Evolutionary conservation across 1,140 invertebrate genomes (phyloP), one percentile per base, ranked within the genome.

Genomic region (Caenorhabditis tropicalis): DNA sequence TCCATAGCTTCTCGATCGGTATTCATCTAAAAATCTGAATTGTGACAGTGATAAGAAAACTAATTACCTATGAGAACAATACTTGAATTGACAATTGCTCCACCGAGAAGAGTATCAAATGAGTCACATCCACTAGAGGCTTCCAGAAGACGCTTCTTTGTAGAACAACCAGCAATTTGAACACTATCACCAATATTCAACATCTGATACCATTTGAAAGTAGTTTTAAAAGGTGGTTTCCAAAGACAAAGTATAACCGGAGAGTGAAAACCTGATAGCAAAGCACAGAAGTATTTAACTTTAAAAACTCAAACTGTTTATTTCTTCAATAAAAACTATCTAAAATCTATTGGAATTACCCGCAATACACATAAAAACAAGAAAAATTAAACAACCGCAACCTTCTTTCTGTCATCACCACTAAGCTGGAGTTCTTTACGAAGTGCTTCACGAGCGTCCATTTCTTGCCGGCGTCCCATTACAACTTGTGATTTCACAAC

Each of bases 381-480:
- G 5, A 0, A 39, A 27, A 9, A 43, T 74, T 24, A 74, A 24
- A 85, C 83, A 48, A 85, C 49, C 15, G 31, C 74, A 48, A 85
- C 80, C 24, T 81, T 85, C 53, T 85, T 85, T 36, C 83, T 81
- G 21, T 85, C 83, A n/a, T 79, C 58, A 21, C 83, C 83, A 39
- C 51, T 46, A 31, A 85, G 36, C 12, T 85, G 81, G 39, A 85
- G 29, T n/a, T 79, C 74, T 21, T 79, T 80, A 27, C 83, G 24
- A 19, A 85, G 49, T 5, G 49, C 33, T 70, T 85, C 74, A 29
- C 83, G 74, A 7, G 81, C 74, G 19, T 85, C 83, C 83, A 85
- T 85, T 65, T 85, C 83, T 48, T 85, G 70, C 31, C 74, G 49
- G 43, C 83, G 31, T 39, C 48, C 48, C 43, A 85, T 46, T 9